Conservation (phyloP, 2,888 invertebrate genomes). For the Masnerella sp. region DNA sequence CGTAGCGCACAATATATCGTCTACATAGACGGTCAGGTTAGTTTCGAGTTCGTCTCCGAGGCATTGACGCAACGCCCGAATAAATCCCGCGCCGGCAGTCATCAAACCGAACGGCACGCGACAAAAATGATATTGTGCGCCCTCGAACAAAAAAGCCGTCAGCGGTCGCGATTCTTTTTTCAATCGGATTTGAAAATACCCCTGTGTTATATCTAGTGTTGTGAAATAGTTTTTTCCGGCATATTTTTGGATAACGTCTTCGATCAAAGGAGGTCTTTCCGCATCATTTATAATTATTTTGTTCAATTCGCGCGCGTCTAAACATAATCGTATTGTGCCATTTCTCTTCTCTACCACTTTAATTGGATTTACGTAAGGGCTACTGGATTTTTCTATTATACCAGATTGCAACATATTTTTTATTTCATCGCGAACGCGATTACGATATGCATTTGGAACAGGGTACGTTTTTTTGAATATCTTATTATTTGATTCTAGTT, state of each 20-base stretch:
- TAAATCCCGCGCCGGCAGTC: not conserved
- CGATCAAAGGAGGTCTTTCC: constrained; percentile 18
- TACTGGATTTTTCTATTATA: constrained; percentile 23
- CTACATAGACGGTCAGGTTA: too few relatives aligned
- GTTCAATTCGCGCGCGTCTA: constrained; percentile 18
- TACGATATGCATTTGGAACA: constrained; percentile 7
- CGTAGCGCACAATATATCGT: too few relatives aligned
- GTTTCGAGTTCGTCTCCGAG: too few relatives aligned
- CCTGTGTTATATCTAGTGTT: constrained; percentile 19
- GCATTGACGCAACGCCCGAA: too few relatives aligned
- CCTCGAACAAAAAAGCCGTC: constrained; percentile 28
- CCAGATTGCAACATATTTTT: constrained; percentile 10
- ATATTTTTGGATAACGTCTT: constrained; percentile 22
- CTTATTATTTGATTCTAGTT: constrained; percentile 8
- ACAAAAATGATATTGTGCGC: constrained; percentile 13
- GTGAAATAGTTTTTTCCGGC: constrained; percentile 12
- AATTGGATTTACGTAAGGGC: constrained; percentile 17
- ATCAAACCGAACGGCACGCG: not conserved
- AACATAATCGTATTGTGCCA: constrained; percentile 9
- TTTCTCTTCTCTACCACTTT: constrained; percentile 9
- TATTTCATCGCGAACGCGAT: constrained; percentile 7
- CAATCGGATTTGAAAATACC: constrained; percentile 24
- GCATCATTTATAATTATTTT: constrained; percentile 11
- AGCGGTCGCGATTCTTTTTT: constrained; percentile 20
- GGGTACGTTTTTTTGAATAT: constrained; percentile 10